These are phyloP conservation scores for Pangasius mekongensis DNA, from an alignment of 2,797 vertebrate genomes.

Conservation along the genomic window DNA sequence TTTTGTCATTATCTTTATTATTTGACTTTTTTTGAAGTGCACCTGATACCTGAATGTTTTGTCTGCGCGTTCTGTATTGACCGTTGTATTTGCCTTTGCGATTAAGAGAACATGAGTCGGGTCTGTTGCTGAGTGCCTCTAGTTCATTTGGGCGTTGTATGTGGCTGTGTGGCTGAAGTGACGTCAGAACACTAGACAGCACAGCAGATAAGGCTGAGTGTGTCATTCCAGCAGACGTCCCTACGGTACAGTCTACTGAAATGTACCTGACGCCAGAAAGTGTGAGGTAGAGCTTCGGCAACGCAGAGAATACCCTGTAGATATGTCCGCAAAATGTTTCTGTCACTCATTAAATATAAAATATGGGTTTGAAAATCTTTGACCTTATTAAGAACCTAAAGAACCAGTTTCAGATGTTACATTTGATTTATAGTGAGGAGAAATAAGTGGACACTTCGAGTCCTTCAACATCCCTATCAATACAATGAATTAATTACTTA, in stretches of 20 bases:
- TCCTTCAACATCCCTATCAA: too few species aligned
- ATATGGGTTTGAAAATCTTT: too few species aligned
- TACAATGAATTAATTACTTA: too few species aligned
- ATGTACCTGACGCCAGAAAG: not conserved
- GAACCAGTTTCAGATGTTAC: too few species aligned
- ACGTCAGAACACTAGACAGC: not conserved
- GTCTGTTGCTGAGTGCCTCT: not conserved
- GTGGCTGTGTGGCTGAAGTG: not conserved
- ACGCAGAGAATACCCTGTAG: not conserved
- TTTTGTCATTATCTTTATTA: not conserved
- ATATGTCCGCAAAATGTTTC: too few species aligned
- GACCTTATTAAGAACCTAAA: too few species aligned
- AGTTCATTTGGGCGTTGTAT: not conserved
- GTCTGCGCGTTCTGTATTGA: not conserved
- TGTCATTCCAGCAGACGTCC: not conserved
- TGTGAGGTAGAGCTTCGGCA: not conserved
- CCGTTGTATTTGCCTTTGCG: not conserved
- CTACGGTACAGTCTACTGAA: not conserved
- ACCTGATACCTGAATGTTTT: not conserved
- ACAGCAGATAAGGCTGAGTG: too few species aligned
- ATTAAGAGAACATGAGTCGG: too few species aligned
- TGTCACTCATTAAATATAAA: not conserved
- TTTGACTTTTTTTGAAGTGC: not conserved
- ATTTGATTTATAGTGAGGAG: too few species aligned
- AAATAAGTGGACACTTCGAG: too few species aligned